Percentiles rank a stretch among this genome's conserved stretches.
These are phyloP conservation scores for Drepanosiphum platanoidis DNA, from an alignment of 2,888 invertebrate species.

Conservation along the genomic window DNA sequence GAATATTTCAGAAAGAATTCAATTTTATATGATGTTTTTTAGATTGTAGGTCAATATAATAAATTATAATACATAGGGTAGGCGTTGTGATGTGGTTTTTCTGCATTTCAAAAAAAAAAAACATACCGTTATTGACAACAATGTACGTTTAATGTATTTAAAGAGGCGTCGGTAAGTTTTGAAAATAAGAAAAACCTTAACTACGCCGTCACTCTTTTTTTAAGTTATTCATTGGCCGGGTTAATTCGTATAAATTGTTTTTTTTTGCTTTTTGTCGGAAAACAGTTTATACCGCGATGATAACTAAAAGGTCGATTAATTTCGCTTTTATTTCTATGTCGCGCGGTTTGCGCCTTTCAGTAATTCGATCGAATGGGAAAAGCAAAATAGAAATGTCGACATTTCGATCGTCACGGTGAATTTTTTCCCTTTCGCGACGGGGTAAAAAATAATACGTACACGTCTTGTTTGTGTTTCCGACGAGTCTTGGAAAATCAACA, in stretches of 20 bases:
- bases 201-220: constrained; percentile 3
- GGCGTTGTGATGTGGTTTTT: neutral
- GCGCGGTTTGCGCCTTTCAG: too few species aligned
- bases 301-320: neutral
- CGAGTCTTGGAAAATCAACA: too few species aligned
- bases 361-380: neutral
- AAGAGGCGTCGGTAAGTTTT: neutral
- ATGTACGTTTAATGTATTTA: neutral
- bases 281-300: neutral
- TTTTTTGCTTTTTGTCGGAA: neutral
- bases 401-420: too few species aligned
- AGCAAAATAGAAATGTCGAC: too few species aligned
- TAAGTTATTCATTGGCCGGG: neutral
- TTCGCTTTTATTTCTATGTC: neutral
- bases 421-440: too few species aligned
- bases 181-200: neutral
- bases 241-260: neutral
- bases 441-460: too few species aligned
- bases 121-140: neutral
- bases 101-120: neutral
- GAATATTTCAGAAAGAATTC: neutral
- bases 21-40: neutral
- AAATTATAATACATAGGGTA: too few species aligned
- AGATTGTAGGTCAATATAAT: neutral
- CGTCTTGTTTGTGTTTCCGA: too few species aligned